Percentiles rank a stretch among this genome's conserved stretches.
Evolutionary conservation across 2,888 invertebrate species (phyloP).

Genomic region (Scaptomyza flava): DNA sequence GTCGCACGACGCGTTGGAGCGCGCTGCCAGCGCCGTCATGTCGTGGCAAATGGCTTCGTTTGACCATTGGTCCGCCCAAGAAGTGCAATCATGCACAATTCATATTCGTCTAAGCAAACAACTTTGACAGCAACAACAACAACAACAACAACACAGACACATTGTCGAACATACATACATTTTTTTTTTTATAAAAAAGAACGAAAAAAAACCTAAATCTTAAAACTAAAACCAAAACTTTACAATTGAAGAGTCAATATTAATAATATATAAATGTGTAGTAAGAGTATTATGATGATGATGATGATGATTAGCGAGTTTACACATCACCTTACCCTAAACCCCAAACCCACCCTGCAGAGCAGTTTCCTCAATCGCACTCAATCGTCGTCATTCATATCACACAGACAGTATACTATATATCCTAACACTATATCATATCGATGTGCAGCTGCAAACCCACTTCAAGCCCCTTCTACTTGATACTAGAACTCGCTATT

Average conservation of each 20-base stretch:
- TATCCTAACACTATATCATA: slow-evolving; percentile 39
- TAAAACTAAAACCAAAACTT: background rate
- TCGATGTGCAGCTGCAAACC: slow-evolving; percentile 25
- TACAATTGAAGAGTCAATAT: slow-evolving; percentile 41
- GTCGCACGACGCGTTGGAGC: slow-evolving; percentile 91
- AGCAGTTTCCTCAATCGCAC: slow-evolving; percentile 24
- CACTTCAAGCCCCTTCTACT: background rate
- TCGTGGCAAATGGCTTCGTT: slow-evolving; percentile 94
- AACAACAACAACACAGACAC: background rate
- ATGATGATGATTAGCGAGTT: slow-evolving; percentile 46
- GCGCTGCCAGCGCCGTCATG: slow-evolving; percentile 94
- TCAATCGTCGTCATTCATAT: slow-evolving; percentile 42
- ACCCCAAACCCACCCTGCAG: background rate
- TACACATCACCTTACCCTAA: background rate
- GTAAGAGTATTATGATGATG: slow-evolving; percentile 7
- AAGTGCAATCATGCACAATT: slow-evolving; percentile 84
- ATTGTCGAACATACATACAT: background rate
- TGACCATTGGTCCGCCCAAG: slow-evolving; percentile 84
- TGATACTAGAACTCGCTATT: slow-evolving; percentile 49
- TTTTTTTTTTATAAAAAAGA: slow-evolving; percentile 17
- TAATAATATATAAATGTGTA: slow-evolving; percentile 16
- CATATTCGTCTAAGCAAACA: slow-evolving; percentile 82
- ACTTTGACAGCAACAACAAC: background rate
- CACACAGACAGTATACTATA: slow-evolving; percentile 18
- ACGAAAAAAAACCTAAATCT: no score